These are phyloP conservation scores for Ridgeia piscesae DNA, from an alignment of 1,140 invertebrate genomes.

Conservation along the genomic window DNA sequence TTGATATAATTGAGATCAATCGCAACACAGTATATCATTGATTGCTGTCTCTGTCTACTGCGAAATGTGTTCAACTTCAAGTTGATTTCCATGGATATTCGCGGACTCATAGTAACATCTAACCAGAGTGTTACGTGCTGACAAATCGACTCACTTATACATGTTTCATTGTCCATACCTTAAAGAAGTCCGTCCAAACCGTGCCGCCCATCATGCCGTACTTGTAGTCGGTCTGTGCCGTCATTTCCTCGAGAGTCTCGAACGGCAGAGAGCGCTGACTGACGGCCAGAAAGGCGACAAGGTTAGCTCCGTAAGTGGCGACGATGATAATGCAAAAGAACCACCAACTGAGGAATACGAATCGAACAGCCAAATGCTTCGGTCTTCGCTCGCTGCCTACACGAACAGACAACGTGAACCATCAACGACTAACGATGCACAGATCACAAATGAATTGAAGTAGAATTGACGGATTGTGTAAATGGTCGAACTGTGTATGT, in stretches of 20 bases:
- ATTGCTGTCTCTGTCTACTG: constrained; percentile 25
- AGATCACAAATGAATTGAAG: not conserved
- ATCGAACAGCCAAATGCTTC: not conserved
- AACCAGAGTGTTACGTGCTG: too few relatives aligned
- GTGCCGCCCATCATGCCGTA: constrained; percentile 28
- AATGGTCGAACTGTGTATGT: too few relatives aligned
- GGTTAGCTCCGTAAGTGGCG: constrained; percentile 41
- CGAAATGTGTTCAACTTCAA: constrained; percentile 28
- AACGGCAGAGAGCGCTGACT: constrained; percentile 37
- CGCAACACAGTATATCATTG: constrained; percentile 24
- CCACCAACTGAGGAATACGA: constrained; percentile 34
- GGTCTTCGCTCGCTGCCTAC: not conserved
- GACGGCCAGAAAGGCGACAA: constrained; percentile 41
- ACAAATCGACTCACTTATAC: too few relatives aligned
- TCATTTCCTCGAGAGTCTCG: constrained; percentile 33
- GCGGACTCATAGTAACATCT: too few relatives aligned
- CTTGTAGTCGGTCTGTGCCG: constrained; percentile 35
- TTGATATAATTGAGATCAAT: too few relatives aligned
- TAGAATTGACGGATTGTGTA: too few relatives aligned
- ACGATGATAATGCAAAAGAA: constrained; percentile 39
- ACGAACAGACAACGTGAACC: not conserved
- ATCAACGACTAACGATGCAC: not conserved
- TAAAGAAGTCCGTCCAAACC: constrained; percentile 23
- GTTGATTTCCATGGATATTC: constrained; percentile 33
- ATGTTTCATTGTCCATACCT: not conserved